Evolutionary conservation across 2,113 vertebrate species (phyloP).

Genomic region (Acanthochromis polyacanthus): DNA sequence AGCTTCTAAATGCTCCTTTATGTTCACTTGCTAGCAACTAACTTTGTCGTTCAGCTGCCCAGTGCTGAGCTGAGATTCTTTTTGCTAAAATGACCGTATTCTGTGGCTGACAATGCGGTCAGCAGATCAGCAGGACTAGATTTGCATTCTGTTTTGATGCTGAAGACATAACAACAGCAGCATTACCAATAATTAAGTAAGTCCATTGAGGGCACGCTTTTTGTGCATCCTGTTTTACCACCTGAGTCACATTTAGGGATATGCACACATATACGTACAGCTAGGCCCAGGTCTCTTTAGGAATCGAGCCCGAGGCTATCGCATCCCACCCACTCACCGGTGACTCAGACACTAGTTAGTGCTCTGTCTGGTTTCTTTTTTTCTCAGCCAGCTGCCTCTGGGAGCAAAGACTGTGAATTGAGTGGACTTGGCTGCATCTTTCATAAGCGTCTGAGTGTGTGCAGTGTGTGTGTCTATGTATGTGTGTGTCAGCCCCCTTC

Average conservation of each 20-base stretch:
- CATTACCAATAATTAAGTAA: slow-evolving; percentile 14
- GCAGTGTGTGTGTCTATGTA: background rate
- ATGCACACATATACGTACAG: background rate
- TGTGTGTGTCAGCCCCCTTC: slow-evolving; percentile 22
- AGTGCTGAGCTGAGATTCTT: too few species aligned
- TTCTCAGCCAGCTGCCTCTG: slow-evolving; percentile 46
- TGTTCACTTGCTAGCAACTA: background rate
- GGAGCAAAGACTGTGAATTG: slow-evolving; percentile 48
- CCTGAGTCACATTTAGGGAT: background rate
- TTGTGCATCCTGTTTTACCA: background rate
- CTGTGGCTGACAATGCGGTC: background rate
- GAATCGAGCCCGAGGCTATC: slow-evolving; percentile 24
- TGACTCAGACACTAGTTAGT: slow-evolving; percentile 68
- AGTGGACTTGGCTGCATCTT: slow-evolving; percentile 67
- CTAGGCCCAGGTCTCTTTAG: slow-evolving; percentile 21
- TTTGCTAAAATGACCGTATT: background rate
- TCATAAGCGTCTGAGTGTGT: slow-evolving; percentile 51
- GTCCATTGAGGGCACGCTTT: slow-evolving; percentile 4
- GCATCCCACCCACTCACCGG: slow-evolving; percentile 63
- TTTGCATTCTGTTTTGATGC: slow-evolving; percentile 10
- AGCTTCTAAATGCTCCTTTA: background rate
- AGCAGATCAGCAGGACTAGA: background rate
- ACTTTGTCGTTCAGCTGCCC: too few species aligned
- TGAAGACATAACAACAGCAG: slow-evolving; percentile 8
- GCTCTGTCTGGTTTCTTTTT: slow-evolving; percentile 28